Evolutionary conservation across 2,797 vertebrate species (phyloP), one percentile per base, ranked within the genome.

Genomic region (Chelmon rostratus): DNA sequence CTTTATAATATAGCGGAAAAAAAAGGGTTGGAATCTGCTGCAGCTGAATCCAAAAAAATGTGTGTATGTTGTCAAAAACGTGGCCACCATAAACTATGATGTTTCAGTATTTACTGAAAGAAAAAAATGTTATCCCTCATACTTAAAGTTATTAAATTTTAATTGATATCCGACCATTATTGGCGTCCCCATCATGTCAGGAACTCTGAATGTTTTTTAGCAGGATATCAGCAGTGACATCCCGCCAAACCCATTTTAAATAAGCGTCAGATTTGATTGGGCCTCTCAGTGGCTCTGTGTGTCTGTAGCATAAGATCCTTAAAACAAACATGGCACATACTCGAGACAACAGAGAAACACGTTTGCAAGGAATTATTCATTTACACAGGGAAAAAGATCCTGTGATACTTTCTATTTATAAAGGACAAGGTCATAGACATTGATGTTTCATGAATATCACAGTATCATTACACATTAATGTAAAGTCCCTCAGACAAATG

Each of bases 401-500:
- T 23, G 11, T 23, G 67, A 68, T 68, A 47, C 46, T 63, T 80
- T 79, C 49, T 52, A 82, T 82, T 81, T 72, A 44, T 73, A 71
- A 85, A 82, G 50, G 58, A 83, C 78, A 75, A 87, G 75, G 79
- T 82, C 70, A 70, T 6, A 63, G 59, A 79, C 67, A 19, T 31
- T 53, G 68, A 70, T 79, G 83, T 86, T 85, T 90, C 74, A 82
- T 88, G 77, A 88, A 84, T 86, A 82, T 78, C 82, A 70, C 71
- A 83, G 78, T 86, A 82, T 84, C 84, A 86, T 90, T 82, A 87
- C 74, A 68, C 79, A 80, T 88, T 89, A 40, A 91, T 86, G 82
- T 63, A 69, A 85, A 85, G 76, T 40, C 81, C 62, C 25, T 65
- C 57, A 74, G 85, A 90, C 61, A 87, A 88, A 89, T 90, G 19